Base-by-base conservation (phyloP, 2,888 invertebrate genomes). In the Lithophane socia region DNA sequence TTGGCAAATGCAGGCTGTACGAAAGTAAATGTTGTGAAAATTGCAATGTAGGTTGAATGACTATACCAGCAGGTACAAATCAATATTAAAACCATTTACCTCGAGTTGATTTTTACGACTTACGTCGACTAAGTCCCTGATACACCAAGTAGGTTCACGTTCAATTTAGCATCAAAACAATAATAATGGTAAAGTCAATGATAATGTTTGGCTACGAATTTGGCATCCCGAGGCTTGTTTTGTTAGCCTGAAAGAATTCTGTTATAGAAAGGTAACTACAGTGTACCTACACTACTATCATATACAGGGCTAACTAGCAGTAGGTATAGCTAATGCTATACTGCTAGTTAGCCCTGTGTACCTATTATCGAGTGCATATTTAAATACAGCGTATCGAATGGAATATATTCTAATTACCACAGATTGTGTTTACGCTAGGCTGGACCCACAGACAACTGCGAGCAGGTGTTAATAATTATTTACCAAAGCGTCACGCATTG, bases 391-490 rank as follows among this genome's bases (percentile, higher is more conserved):
- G 75, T 77, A 79, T 75, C 72, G 66, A 80, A 84, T 80, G 75
- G 75, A 84, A 86, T 86, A 81, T 84, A 86, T 87, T 86, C 73
- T 87, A 85, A 82, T 79, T 77, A 84, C 73, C 76, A 54, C 70
- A 81, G 80, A 87, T 82, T 83, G 82, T 88, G 84, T 88, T 88
- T 87, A 88, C 83, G 88, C 75, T 87, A 81, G 65, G 87, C 66
- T 82, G 80, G 78, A 79, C 75, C 71, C 72, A 77, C 67, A 47
- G 73, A 70, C 70, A 75, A 79, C 76, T 78, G 80, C 82, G 79
- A 86, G 84, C 88, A 88, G 88, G 88, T 88, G 88, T 88, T 82
- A 82, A 86, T 87, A 83, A 88, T 86, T 87, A 88, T 82, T 83
- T 86, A 84, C 47, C 71, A 78, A 77, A 74, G 73, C 79, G 80